Evolutionary conservation across 92 coral and sea anemone species (phyloP).

Genomic region (Chrysogorgia sp.): DNA sequence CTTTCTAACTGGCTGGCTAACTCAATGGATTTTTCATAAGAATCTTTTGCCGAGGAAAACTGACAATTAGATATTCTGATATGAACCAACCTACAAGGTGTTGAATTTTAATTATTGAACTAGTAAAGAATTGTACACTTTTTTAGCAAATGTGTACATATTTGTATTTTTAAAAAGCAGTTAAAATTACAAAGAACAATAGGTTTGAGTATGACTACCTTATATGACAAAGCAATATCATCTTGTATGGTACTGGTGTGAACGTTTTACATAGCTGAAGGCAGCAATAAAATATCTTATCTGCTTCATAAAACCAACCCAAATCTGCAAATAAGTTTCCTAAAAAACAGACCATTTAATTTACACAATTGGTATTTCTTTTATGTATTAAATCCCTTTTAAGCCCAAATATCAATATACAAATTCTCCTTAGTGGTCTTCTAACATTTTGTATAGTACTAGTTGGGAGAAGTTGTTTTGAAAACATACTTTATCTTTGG

Average conservation of each 20-base stretch:
- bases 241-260: conserved; percentile 71
- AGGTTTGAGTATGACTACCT: conserved; percentile 48
- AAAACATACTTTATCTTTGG: no score
- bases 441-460: background rate
- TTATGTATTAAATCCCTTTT: no score
- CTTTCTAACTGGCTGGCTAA: conserved; percentile 68
- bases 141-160: background rate
- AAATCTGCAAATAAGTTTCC: conserved; percentile 89
- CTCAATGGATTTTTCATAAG: conserved; percentile 86
- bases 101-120: conserved; percentile 1
- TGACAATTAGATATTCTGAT: conserved; percentile 89
- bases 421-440: no score
- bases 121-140: background rate
- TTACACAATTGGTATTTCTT: no score
- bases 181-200: background rate
- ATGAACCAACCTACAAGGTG: conserved; percentile 68
- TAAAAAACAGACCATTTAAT: conserved; percentile 16
- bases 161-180: background rate
- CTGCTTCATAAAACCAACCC: conserved; percentile 94
- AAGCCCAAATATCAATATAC: no score
- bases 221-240: conserved; percentile 72
- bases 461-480: no score
- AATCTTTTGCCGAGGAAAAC: conserved; percentile 77
- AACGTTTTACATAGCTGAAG: conserved; percentile 73
- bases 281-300: conserved; percentile 65